Base-by-base conservation (phyloP, 2,888 invertebrate genomes). In the Tetanocera ferruginea region DNA sequence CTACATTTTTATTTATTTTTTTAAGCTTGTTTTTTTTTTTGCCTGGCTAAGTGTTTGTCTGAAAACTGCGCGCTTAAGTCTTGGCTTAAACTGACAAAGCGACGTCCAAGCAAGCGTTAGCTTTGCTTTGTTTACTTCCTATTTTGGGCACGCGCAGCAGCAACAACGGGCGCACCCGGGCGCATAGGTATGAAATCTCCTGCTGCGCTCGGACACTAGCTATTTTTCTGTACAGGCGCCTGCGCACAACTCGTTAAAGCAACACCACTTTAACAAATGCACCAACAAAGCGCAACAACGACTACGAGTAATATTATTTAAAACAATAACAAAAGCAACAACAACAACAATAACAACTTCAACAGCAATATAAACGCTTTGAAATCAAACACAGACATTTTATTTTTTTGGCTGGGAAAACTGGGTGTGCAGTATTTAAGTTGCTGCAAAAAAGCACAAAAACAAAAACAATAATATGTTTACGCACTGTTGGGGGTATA, bases 121-220 rank as follows among this genome's bases (percentile, higher is more conserved):
- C 34, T 28, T 17, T 1, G 62, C 25, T 62, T 19, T 23, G 19
- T 25, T 60, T 28, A 25, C 25, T 28, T 60, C 25, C 57, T 23
- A 23, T 19, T 60, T 60, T 8, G 25, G 64, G 64, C 64, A 31
- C 31, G 17, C 14, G 64, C 64, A 31, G 31, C 64, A n/a, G 64
- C 60, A 34, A 37, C 34, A 34, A 64, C 70, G 69, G 79, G 77
- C 82, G 78, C 82, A 81, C 81, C 82, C 80, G 80, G 72, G 62
- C 76, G 71, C 76, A 77, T 79, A 82, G 81, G 81, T 78, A 81
- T 81, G 80, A 81, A 82, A 81, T 76, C 81, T 80, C 83, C 83
- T 81, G 83, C 83, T 83, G 83, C 69, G 83, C 78, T 67, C 78
- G 80, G 80, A 83, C 83, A 83, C 83, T 82, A 77, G 76, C 77